These are phyloP conservation scores for Gerris buenoi DNA, from an alignment of 1,140 invertebrate genomes.

Conservation along the genomic window DNA sequence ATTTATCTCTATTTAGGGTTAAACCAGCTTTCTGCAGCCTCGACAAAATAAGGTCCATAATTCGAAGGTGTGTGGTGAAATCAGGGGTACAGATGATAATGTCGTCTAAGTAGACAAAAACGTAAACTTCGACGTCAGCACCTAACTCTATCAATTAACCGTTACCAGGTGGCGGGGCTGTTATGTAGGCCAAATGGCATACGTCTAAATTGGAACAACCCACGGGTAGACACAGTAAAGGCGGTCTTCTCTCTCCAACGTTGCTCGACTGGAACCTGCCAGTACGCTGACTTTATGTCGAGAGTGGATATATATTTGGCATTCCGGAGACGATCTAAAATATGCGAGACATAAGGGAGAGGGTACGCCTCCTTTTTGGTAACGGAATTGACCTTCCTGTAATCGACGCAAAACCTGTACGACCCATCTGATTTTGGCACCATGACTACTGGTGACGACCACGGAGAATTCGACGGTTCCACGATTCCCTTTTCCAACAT, in stretches of 20 bases:
- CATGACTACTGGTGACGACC: conserved; percentile 33
- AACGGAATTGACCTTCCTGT: conserved; percentile 29
- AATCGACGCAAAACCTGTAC: conserved; percentile 34
- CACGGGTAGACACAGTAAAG: conserved; percentile 19
- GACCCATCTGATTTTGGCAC: conserved; percentile 35
- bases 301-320: conserved; percentile 22
- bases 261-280: conserved; percentile 13
- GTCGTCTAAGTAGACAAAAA: conserved; percentile 30
- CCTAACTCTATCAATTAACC: conserved; percentile 27
- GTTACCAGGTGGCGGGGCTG: too few species aligned
- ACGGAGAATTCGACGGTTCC: conserved; percentile 30
- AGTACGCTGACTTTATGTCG: conserved; percentile 26
- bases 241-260: conserved; percentile 13
- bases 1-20: background rate
- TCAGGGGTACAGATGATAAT: conserved; percentile 27
- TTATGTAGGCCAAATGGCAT: conserved; percentile 32
- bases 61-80: conserved; percentile 27
- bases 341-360: conserved; percentile 13
- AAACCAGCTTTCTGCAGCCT: background rate
- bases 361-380: conserved; percentile 26
- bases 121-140: conserved; percentile 22
- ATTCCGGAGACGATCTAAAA: background rate
- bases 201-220: conserved; percentile 28
- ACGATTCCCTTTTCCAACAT: conserved; percentile 28
- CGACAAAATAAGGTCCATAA: conserved; percentile 18